These are phyloP conservation scores for Eolophus roseicapilla DNA, from an alignment of 2,113 vertebrate genomes.

Conservation along the genomic window DNA sequence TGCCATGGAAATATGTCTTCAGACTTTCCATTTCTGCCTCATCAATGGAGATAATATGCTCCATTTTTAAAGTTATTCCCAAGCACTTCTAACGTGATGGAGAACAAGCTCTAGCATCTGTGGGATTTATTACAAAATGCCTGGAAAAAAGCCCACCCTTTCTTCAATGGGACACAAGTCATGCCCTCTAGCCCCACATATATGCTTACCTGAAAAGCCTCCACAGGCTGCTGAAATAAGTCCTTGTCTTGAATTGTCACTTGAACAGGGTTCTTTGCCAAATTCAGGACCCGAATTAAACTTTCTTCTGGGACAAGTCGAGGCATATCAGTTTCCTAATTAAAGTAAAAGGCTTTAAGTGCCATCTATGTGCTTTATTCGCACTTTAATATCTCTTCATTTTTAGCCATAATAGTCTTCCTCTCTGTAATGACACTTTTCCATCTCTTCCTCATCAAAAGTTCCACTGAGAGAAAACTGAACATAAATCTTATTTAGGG, in stretches of 20 bases:
- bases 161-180: not conserved
- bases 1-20: not conserved
- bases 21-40: not conserved
- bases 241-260: constrained; percentile 64
- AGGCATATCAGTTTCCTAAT: constrained; percentile 82
- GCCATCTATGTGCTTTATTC: constrained; percentile 32
- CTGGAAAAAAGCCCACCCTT: not conserved
- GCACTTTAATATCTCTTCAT: constrained; percentile 14
- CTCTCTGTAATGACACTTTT: constrained; percentile 25
- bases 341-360: constrained; percentile 55
- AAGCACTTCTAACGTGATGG: not conserved
- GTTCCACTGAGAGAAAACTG: not conserved
- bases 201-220: constrained; percentile 76
- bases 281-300: constrained; percentile 86
- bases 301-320: constrained; percentile 72
- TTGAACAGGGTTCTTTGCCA: constrained; percentile 76
- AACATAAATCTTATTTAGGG: constrained; percentile 2
- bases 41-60: not conserved
- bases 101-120: not conserved
- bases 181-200: not conserved
- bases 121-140: not conserved
- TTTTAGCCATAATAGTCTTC: constrained; percentile 25
- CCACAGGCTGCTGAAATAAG: constrained; percentile 71
- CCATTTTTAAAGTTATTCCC: not conserved
- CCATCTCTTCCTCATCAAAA: not conserved